Conservation (phyloP, 2,113 vertebrate genomes). For the Ceyx melanurus region DNA sequence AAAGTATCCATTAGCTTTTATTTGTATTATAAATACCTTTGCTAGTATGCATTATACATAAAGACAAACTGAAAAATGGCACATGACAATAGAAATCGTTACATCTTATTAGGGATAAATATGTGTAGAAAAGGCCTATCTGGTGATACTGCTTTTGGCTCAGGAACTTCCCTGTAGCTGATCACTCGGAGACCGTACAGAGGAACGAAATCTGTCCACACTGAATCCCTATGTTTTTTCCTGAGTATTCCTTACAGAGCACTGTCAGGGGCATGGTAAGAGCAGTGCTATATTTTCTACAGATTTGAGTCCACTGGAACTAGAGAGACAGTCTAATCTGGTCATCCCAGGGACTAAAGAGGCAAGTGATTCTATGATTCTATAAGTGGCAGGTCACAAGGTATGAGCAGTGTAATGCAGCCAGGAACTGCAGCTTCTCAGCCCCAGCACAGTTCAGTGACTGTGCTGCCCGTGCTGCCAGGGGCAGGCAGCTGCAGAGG, state of each 20-base stretch:
- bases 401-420: background rate
- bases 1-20: background rate
- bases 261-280: background rate
- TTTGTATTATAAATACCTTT: background rate
- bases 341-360: background rate
- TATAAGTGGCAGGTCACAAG: background rate
- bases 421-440: background rate
- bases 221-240: background rate
- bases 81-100: background rate
- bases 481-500: background rate
- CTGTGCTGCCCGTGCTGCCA: rapidly evolving
- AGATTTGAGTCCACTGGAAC: background rate
- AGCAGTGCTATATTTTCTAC: background rate
- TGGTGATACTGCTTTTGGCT: background rate
- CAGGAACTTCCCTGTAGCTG: background rate
- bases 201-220: background rate
- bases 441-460: too few species aligned
- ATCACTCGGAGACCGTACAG: background rate
- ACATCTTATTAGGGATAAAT: background rate
- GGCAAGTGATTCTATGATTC: background rate
- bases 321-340: background rate
- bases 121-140: background rate
- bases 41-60: background rate
- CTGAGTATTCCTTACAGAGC: background rate
- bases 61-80: background rate